These are phyloP conservation scores for Carassius carassius DNA, from an alignment of 2,113 vertebrate species.

Conservation along the genomic window DNA sequence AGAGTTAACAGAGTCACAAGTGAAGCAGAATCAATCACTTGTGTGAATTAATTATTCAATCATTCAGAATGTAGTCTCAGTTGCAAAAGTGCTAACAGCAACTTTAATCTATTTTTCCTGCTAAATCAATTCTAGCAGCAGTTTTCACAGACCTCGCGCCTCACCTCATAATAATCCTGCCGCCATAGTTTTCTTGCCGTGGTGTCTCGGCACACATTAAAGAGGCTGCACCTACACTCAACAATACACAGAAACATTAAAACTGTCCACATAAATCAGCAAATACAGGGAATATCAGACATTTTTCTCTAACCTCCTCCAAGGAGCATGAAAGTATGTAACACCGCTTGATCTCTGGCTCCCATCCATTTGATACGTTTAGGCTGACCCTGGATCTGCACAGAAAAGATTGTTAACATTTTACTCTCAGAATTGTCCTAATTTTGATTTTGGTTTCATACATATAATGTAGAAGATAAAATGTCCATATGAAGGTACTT, in stretches of 20 bases:
- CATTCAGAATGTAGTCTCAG: neutral
- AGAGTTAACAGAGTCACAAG: too few species aligned
- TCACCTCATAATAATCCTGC: slow-evolving; percentile 85
- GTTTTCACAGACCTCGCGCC: neutral
- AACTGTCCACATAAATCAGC: neutral
- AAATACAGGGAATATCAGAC: neutral
- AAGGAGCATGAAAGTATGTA: slow-evolving; percentile 69
- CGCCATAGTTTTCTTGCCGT: slow-evolving; percentile 80
- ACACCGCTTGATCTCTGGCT: slow-evolving; percentile 61
- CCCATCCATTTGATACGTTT: slow-evolving; percentile 73
- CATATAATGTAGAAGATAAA: neutral
- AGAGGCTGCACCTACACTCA: slow-evolving; percentile 75
- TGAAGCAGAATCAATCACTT: neutral
- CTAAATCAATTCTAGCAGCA: neutral
- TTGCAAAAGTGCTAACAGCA: neutral
- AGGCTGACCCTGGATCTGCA: slow-evolving; percentile 72
- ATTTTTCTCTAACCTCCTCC: slow-evolving; percentile 72
- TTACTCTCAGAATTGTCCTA: neutral
- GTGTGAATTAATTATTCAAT: neutral
- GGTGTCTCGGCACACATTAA: slow-evolving; percentile 83
- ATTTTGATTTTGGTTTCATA: neutral
- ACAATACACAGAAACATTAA: neutral
- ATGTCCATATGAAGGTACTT: neutral
- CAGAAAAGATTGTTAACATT: neutral
- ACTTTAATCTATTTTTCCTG: neutral